Base-by-base conservation (phyloP, 2,797 vertebrate genomes). In the Novumbra hubbsi region DNA sequence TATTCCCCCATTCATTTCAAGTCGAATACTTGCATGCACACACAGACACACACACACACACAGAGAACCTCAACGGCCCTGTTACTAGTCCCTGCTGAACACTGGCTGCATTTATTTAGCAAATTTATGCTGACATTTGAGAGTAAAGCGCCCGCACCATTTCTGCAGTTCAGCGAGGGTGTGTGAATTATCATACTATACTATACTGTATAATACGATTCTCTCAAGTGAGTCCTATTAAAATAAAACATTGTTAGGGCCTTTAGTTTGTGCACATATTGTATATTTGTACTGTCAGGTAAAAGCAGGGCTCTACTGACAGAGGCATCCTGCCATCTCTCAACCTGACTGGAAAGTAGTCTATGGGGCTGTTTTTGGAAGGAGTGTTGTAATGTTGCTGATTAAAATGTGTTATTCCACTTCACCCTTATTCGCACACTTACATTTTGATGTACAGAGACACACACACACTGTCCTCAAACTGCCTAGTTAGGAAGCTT, bases 61-160 rank as follows among this genome's bases (percentile, higher is more conserved):
- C 74, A 74, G 65, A 88, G 78, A 80, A 86, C 87, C 87, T 90
- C 87, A 87, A 87, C 90, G 85, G 89, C 85, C 80, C 88, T 79
- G 85, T 86, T 90, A 81, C 82, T 80, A 79, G 87, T 92, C 80
- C 89, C 91, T 81, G 85, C 91, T 90, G 87, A 91, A 91, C 86
- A 88, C 87, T 77, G 84, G 72, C 85, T 87, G 86, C 86, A 84
- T 93, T 93, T 92, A 92, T 92, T 93, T 93, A 91, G 92, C 92
- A 93, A 94, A 94, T 94, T 92, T 93, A 94, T 93, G 91, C 93
- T 93, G 93, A 94, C 93, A 94, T 94, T 93, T 93, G 88, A 90
- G 89, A 93, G 87, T 86, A 88, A 88, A 87, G 87, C 92, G 88
- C 91, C 90, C 88, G 88, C 87, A 91, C 90, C 89, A 86, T 88